These are phyloP conservation scores for Fulmarus glacialis DNA, from an alignment of 2,113 vertebrate genomes.

Conservation along the genomic window DNA sequence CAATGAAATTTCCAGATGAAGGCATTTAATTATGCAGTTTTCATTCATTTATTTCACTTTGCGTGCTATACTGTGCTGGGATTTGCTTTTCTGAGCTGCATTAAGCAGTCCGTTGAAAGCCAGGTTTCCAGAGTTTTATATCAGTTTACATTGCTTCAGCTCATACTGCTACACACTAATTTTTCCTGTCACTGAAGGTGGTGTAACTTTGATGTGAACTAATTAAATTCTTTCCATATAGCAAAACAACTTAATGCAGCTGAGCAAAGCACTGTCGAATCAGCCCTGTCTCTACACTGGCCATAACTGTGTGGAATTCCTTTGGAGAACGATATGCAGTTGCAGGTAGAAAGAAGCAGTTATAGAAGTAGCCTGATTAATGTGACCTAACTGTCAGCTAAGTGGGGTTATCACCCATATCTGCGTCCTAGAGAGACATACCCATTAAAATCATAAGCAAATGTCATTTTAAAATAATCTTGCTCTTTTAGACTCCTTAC, in stretches of 20 bases:
- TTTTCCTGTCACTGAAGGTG: conserved; percentile 3
- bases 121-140: conserved; percentile 23
- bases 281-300: background rate
- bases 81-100: conserved; percentile 55
- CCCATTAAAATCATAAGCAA: background rate
- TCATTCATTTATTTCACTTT: conserved; percentile 76
- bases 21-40: conserved; percentile 79
- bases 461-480: background rate
- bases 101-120: conserved; percentile 38
- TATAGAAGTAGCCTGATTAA: background rate
- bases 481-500: background rate
- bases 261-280: background rate
- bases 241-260: background rate
- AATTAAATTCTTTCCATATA: conserved; percentile 44
- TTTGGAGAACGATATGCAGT: background rate
- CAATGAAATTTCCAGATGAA: conserved; percentile 80
- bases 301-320: background rate
- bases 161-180: conserved; percentile 3
- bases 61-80: conserved; percentile 16
- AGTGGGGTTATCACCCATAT: background rate
- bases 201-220: conserved; percentile 46
- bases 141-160: conserved; percentile 23
- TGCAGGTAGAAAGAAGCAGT: conserved; percentile 2
- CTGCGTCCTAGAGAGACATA: background rate
- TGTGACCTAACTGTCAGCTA: background rate